Percentiles rank a stretch among this genome's conserved stretches.
Conservation (phyloP, 2,113 vertebrate species). For the Equus przewalskii region DNA sequence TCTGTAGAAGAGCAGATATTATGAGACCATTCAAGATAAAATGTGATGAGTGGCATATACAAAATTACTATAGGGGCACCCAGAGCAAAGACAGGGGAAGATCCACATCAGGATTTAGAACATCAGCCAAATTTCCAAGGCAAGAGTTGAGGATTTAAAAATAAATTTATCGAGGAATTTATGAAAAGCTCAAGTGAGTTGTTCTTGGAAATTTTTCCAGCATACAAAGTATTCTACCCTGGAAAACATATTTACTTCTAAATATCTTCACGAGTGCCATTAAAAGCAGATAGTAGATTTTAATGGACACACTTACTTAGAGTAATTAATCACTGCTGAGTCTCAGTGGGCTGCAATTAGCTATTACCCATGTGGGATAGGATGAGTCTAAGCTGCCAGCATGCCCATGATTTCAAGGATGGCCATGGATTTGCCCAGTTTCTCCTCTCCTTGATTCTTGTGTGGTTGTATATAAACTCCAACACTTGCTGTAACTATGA, state of each 20-base stretch:
- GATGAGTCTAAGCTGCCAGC: background rate
- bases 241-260: slow-evolving; percentile 67
- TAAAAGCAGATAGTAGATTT: slow-evolving; percentile 61
- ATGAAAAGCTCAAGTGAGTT: slow-evolving; percentile 27
- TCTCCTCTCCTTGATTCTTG: background rate
- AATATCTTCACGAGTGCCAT: slow-evolving; percentile 64
- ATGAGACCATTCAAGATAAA: background rate
- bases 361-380: background rate
- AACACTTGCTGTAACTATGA: background rate
- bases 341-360: slow-evolving; percentile 64
- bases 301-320: slow-evolving; percentile 62
- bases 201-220: slow-evolving; percentile 47
- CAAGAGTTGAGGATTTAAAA: slow-evolving; percentile 27
- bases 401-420: background rate
- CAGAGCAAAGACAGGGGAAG: background rate
- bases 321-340: slow-evolving; percentile 69
- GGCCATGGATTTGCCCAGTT: background rate
- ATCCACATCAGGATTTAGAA: background rate
- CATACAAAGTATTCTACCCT: slow-evolving; percentile 29
- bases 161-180: slow-evolving; percentile 53
- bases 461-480: background rate
- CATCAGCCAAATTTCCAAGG: background rate
- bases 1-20: background rate
- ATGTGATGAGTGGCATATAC: background rate
- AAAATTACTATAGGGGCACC: background rate